These are phyloP conservation scores for Macrosoma leucophasiata DNA, from an alignment of 2,888 invertebrate species.

Conservation along the genomic window DNA sequence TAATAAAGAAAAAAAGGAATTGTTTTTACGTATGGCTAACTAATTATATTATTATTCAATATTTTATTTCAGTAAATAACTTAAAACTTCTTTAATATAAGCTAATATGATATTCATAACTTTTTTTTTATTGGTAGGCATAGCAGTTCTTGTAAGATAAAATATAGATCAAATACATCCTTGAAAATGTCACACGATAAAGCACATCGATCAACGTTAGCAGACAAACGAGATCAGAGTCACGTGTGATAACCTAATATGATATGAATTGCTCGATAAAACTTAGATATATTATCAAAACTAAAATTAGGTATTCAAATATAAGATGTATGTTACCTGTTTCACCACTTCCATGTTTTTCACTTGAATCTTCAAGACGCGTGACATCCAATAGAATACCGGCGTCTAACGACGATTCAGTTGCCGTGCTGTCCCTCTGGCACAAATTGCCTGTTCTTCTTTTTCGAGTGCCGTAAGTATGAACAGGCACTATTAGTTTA, in stretches of 20 bases:
- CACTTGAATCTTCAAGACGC: constrained; percentile 48
- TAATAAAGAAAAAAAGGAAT: too few species aligned
- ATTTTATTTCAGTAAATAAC: too few species aligned
- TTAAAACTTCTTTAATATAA: too few species aligned
- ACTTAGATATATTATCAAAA: constrained; percentile 1
- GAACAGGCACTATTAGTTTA: constrained; percentile 90
- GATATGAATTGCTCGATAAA: neutral
- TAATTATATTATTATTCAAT: too few species aligned
- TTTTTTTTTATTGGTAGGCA: too few species aligned
- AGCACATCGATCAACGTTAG: constrained; percentile 47
- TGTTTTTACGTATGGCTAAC: too few species aligned
- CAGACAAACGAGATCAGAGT: constrained; percentile 36
- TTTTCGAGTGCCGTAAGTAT: constrained; percentile 88
- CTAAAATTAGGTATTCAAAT: constrained; percentile 21
- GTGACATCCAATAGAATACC: constrained; percentile 62
- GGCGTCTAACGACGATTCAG: constrained; percentile 58
- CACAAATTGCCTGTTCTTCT: constrained; percentile 86
- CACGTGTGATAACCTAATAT: constrained; percentile 14
- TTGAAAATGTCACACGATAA: constrained; percentile 30
- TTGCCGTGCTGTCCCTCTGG: constrained; percentile 64
- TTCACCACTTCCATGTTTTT: constrained; percentile 42
- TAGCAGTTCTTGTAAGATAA: too few species aligned
- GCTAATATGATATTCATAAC: too few species aligned
- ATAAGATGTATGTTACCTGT: too few species aligned
- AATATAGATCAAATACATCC: too few species aligned